Evolutionary conservation across 2,797 vertebrate species (phyloP), one percentile per base, ranked within the genome.

Genomic region (Percopsis omiscomaycus): DNA sequence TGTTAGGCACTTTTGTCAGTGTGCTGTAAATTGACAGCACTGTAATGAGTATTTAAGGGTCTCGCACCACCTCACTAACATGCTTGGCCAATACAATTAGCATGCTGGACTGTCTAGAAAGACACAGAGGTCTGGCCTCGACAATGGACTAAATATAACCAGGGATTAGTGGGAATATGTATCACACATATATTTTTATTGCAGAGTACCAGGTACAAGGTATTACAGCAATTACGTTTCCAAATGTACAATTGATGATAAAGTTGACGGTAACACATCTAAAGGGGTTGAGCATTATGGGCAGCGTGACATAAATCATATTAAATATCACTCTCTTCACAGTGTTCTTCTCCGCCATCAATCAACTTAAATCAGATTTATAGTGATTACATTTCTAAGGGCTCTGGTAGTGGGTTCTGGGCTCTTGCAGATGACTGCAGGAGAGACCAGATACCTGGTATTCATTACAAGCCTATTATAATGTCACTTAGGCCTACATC

Each of bases 391-490:
- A 77, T 83, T 89, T 82, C 69, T 74, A 71, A 81, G 66, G 50
- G 70, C 46, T 68, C 70, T 79, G 79, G 83, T 78, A 79, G 63
- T 29, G 53, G 61, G 63, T 74, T 59, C 54, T 54, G 55, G 32
- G 63, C 61, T 63, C 64, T 68, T 75, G 73, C 73, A 75, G 73
- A 79, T 67, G 71, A 64, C 70, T 51, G 15, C 61, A 80, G 77
- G 56, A 72, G 62, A 77, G 57, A 82, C 49, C 68, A 80, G 78
- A 83, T 80, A 81, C 75, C 80, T 86, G 77, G 82, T 60, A 68
- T 81, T 81, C 69, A 84, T 89, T 85, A 81, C 59, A 71, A 71
- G 72, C 52, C 76, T 71, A 81, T 84, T 84, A 83, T 65, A 77
- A 67, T 79, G 77, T 70, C 75, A 79, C 65, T 56, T 69, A 22